Base-by-base conservation (phyloP, 2,888 invertebrate species). In the Adineta ricciae region DNA sequence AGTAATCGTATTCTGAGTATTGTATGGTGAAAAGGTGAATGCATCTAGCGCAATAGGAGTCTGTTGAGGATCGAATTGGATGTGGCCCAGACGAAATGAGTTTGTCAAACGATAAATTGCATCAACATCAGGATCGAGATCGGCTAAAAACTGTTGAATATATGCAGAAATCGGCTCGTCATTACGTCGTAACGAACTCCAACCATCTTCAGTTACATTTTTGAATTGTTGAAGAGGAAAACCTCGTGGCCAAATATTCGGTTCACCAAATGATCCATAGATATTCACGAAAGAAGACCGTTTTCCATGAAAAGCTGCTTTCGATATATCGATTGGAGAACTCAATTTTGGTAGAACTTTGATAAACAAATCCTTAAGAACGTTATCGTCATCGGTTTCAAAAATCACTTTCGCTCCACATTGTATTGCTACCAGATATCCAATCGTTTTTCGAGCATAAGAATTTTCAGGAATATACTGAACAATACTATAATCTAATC, bases 111-210 rank as follows among this genome's bases (percentile, higher is more conserved):
- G 64, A 64, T 64, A 27, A 11, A 89, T 86, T 56, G 89, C 88
- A 86, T 89, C 88, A 56, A 89, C 87, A 86, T 89, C 89, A 2
- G 89, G 89, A 83, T 89, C 88, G 11, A 88, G 88, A 83, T 88
- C 87, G 52, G 88, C 88, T 7, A 89, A 73, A 14, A 88, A 88
- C 85, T 89, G 88, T 83, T 88, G 88, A 24, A 88, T 87, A 64
- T 64, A 64, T 2, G 64, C 64, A 64, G 27, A 2, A 27, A 64
- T 32, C 1, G 2, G 1, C 32, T 64, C 64, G 32, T 64, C 64
- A 64, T 32, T 64, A 27, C 27, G 27, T 41, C 9, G 24, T 24
- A 38, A 83, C 46, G 82, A 46, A n/a, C 50, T 83, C 83, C 88
- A 88, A 32, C 85, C 73, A 27, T 86, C n/a, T 46, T 83, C 49